These are phyloP conservation scores for Amiota mariae DNA, from an alignment of 2,888 invertebrate species.

Conservation along the genomic window DNA sequence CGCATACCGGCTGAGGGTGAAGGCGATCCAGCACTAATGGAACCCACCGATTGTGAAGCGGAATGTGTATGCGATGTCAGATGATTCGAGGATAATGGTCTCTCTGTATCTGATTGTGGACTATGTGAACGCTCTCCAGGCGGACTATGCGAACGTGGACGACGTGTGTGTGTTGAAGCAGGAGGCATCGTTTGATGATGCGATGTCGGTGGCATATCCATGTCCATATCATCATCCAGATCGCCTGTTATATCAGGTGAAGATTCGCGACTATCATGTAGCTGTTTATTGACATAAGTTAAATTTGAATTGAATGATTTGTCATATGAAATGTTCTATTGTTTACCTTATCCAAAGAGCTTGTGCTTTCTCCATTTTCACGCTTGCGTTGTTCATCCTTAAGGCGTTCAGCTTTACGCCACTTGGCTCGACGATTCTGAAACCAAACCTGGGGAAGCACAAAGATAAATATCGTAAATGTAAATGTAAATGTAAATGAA, in stretches of 20 bases:
- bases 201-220: constrained; percentile 48
- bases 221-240: constrained; percentile 71
- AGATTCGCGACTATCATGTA: constrained; percentile 73
- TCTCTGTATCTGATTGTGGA: constrained; percentile 71
- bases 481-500: neutral
- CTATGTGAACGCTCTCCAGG: constrained; percentile 66
- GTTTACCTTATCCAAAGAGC: constrained; percentile 76
- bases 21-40: constrained; percentile 74
- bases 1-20: constrained; percentile 68
- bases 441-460: constrained; percentile 90
- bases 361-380: constrained; percentile 81
- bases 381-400: constrained; percentile 92
- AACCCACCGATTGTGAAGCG: constrained; percentile 75
- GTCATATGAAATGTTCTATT: neutral
- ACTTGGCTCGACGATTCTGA: constrained; percentile 93
- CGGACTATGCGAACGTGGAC: constrained; percentile 68
- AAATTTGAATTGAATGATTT: neutral
- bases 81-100: constrained; percentile 72
- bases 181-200: neutral
- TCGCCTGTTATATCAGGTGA: constrained; percentile 74
- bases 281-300: constrained; percentile 46
- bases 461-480: constrained; percentile 22
- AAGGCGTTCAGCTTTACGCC: constrained; percentile 92
- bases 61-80: constrained; percentile 69
- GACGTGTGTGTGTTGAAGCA: constrained; percentile 47